Evolutionary conservation across 2,888 invertebrate species (phyloP).

Genomic region (Rotaria sp.): DNA sequence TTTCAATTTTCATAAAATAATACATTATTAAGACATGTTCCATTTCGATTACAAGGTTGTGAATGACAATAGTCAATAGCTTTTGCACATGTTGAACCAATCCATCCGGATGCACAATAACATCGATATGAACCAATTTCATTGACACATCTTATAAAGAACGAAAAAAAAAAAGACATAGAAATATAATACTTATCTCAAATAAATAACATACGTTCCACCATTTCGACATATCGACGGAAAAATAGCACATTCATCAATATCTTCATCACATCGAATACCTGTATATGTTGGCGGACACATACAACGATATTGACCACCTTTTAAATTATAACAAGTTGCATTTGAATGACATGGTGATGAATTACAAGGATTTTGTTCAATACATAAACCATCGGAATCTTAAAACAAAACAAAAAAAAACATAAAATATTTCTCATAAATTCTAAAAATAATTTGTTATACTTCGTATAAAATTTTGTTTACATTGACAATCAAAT

Average conservation of each 20-base stretch:
- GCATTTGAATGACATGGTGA: neutral
- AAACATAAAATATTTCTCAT: neutral
- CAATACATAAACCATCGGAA: neutral
- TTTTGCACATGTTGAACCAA: neutral
- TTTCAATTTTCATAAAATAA: neutral
- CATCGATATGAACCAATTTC: conserved; percentile 27
- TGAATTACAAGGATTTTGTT: neutral
- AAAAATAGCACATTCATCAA: neutral
- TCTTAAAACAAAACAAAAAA: neutral
- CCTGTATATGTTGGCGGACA: neutral
- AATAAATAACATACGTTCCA: neutral
- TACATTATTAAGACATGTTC: neutral
- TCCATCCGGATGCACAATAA: conserved; percentile 4
- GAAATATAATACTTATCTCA: neutral
- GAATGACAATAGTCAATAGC: neutral
- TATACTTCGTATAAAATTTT: neutral
- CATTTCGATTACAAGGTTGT: conserved; percentile 14
- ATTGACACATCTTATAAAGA: neutral
- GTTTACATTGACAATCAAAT: conserved; percentile 9
- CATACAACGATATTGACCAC: neutral
- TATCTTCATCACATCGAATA: neutral
- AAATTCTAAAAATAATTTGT: neutral
- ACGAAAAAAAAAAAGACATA: neutral
- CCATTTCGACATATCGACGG: conserved; percentile 12
- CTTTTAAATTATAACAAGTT: neutral